Evolutionary conservation across 1,140 invertebrate species (phyloP), one percentile per base, ranked within the genome.

Genomic region (Dolichoris vasculosae): DNA sequence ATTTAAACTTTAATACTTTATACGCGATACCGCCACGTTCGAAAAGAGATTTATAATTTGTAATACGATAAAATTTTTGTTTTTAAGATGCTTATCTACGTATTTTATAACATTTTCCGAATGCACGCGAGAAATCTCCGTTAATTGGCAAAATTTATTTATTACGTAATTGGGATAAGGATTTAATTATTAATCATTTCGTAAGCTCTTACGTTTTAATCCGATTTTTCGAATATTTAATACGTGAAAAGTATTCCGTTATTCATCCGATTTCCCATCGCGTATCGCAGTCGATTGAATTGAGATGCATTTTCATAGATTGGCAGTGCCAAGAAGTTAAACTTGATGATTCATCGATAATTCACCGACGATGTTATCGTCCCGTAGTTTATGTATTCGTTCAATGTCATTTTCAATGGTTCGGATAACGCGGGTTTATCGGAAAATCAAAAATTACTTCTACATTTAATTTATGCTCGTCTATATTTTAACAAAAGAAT

Each of bases 281-380:
- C 2, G 11, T 43, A 43, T 73, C 43, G 3, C 20, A 73, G 20
- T 32, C 69, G 9, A 43, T 73, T 43, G 38, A 43, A 43, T n/a
- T n/a, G 38, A 73, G 20, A 43, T 73, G 38, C 38, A 43, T 1
- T 43, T 43, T 73, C 23, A 7, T 13, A 26, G 69, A 73, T 73
- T 43, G 38, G 20, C 69, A n/a, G 38, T n/a, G 38, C 20, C 20
- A 7, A 40, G 23, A n/a, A 73, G 38, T 11, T 43, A 13, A 73
- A 43, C 9, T n/a, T n/a, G 69, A 43, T 73, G 69, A 73, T 73
- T 73, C 69, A 73, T 73, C n/a, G 69, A 73, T 73, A 73, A 73
- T 73, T 38, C 13, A 73, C 43, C 43, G 69, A 23, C 38, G 38
- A 73, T 73, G 9, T 73, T 73, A 73, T 73, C 69, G 1, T 0